phyloP scores from a whole-genome alignment of 2,888 invertebrate genomes.

The Callimorpha dominula region DNA sequence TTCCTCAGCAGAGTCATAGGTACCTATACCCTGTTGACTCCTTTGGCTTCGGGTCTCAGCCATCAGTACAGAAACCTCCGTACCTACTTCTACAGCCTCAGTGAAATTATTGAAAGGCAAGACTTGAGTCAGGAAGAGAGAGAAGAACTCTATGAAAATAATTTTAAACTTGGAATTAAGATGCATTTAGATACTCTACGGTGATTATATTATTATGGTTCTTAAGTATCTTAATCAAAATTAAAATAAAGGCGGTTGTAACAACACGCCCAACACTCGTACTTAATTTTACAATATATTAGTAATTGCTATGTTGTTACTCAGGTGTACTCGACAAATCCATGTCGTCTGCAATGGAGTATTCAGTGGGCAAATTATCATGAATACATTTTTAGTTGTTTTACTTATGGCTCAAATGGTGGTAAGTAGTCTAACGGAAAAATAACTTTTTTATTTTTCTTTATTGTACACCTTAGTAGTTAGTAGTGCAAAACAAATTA shows the following conservation, averaged over 20 bases:
- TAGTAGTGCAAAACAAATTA: no score
- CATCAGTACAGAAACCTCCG: slow-evolving; percentile 65
- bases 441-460: neutral
- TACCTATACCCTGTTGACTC: slow-evolving; percentile 49
- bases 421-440: slow-evolving; percentile 41
- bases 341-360: slow-evolving; percentile 57
- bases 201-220: slow-evolving; percentile 5
- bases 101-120: slow-evolving; percentile 54
- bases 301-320: neutral
- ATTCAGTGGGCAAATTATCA: slow-evolving; percentile 63
- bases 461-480: no score
- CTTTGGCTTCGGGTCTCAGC: slow-evolving; percentile 52
- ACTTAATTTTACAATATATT: neutral
- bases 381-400: slow-evolving; percentile 52
- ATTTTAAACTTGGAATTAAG: slow-evolving; percentile 62
- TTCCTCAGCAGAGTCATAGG: slow-evolving; percentile 47
- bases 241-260: no score
- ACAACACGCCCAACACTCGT: neutral
- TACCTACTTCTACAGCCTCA: slow-evolving; percentile 64
- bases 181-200: slow-evolving; percentile 12
- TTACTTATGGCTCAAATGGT: slow-evolving; percentile 56
- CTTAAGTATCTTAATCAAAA: neutral
- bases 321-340: slow-evolving; percentile 60
- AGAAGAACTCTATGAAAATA: slow-evolving; percentile 59
- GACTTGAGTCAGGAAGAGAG: slow-evolving; percentile 55